Evolutionary conservation across 2,113 vertebrate genomes (phyloP).

Genomic region (Setophaga kirtlandii): DNA sequence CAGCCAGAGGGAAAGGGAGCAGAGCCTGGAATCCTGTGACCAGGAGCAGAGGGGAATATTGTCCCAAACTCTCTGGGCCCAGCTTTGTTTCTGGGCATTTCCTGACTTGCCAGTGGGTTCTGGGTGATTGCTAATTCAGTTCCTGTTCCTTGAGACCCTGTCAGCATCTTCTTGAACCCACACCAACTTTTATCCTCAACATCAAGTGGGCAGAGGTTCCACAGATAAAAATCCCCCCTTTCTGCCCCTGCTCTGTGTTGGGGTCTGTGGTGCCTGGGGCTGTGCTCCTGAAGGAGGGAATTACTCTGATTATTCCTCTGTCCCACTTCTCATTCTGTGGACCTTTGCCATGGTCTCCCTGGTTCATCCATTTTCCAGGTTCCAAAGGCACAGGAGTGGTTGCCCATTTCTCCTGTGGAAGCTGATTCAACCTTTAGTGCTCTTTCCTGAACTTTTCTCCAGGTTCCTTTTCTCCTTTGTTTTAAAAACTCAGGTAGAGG

Average conservation of each 20-base stretch:
- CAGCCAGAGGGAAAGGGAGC: neutral
- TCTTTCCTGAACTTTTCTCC: neutral
- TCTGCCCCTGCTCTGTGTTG: neutral
- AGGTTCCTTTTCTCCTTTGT: neutral
- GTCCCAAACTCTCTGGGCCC: neutral
- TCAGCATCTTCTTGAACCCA: neutral
- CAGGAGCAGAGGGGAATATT: neutral
- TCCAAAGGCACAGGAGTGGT: neutral
- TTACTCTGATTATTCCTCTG: neutral
- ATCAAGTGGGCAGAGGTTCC: neutral
- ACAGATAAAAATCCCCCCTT: neutral
- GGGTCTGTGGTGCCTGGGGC: neutral
- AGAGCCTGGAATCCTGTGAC: neutral
- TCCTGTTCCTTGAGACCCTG: neutral
- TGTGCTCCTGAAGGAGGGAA: neutral
- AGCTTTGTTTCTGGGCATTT: neutral
- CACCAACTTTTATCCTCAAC: neutral
- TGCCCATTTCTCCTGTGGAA: neutral
- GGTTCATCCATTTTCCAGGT: neutral
- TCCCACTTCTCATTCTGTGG: neutral
- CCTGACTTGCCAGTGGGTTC: neutral
- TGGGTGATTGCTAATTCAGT: neutral
- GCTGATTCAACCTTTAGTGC: neutral
- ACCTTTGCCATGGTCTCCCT: neutral
- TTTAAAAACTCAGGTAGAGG: neutral